Percentiles rank a stretch among this genome's conserved stretches.
Conservation (phyloP, 2,888 invertebrate genomes). For the Crepidodera aurea region DNA sequence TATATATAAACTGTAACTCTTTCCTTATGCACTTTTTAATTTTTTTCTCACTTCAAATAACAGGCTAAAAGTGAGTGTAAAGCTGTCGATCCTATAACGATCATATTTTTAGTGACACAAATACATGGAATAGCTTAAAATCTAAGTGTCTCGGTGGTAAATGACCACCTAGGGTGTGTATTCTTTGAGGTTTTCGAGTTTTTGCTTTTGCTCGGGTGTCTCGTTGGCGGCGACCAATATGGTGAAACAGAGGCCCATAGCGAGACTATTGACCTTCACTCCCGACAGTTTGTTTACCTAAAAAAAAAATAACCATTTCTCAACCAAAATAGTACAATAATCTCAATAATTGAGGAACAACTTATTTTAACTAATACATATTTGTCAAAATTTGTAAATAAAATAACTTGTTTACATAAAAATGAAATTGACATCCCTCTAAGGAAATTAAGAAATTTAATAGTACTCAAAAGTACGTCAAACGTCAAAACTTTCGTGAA, state of each 20-base stretch:
- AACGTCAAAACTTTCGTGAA: too few relatives aligned
- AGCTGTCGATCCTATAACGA: slow-evolving; percentile 23
- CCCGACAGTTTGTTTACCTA: slow-evolving; percentile 72
- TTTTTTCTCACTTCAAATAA: slow-evolving; percentile 28
- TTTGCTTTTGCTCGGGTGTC: slow-evolving; percentile 70
- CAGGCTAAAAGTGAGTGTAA: background rate
- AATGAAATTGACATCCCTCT: too few relatives aligned
- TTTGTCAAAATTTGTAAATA: too few relatives aligned
- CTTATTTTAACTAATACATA: too few relatives aligned
- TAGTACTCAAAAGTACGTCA: too few relatives aligned
- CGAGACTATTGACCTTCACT: slow-evolving; percentile 77
- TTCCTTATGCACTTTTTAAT: background rate
- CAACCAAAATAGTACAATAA: too few relatives aligned
- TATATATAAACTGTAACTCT: background rate
- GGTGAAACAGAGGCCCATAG: slow-evolving; percentile 89
- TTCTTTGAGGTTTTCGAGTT: slow-evolving; percentile 68
- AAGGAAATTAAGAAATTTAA: too few relatives aligned
- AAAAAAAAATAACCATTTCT: slow-evolving; percentile 36
- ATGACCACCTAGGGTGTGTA: slow-evolving; percentile 54
- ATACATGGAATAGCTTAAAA: slow-evolving; percentile 33
- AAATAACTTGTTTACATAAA: too few relatives aligned
- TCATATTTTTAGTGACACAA: slow-evolving; percentile 32
- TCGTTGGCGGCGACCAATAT: slow-evolving; percentile 73
- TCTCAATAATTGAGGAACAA: too few relatives aligned
- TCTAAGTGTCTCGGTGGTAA: slow-evolving; percentile 22